Conservation (phyloP, 1,140 invertebrate genomes). For the Scylla paramamosain region DNA sequence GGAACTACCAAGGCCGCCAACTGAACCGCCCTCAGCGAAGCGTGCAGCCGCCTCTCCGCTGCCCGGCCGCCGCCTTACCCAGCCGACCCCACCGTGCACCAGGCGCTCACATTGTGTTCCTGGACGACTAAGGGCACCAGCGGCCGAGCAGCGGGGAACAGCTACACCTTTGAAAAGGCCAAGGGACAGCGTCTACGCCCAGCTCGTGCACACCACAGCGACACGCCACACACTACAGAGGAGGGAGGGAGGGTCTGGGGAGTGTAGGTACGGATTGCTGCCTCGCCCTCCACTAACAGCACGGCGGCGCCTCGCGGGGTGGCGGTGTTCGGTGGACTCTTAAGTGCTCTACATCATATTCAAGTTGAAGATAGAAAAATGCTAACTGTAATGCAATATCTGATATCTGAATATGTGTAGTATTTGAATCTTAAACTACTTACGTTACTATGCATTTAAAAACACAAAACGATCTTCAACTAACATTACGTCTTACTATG, state of each 20-base stretch:
- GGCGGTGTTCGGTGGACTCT: too few species aligned
- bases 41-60: background rate
- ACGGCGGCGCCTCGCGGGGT: too few species aligned
- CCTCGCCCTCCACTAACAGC: background rate
- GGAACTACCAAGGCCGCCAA: background rate
- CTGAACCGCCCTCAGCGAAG: background rate
- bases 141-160: background rate
- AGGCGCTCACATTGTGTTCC: background rate
- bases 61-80: background rate
- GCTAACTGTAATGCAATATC: too few species aligned
- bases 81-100: too few species aligned
- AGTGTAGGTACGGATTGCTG: conserved; percentile 49
- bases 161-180: background rate
- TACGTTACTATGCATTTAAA: too few species aligned
- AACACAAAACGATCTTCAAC: too few species aligned
- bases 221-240: background rate
- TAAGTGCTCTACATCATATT: too few species aligned
- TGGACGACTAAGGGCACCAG: background rate
- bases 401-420: too few species aligned
- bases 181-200: conserved; percentile 44
- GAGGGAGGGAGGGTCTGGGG: background rate
- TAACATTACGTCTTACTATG: too few species aligned
- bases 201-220: conserved; percentile 68
- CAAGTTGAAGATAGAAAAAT: too few species aligned
- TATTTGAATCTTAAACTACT: too few species aligned